phyloP scores from a whole-genome alignment of 2,113 vertebrate species.

The Aegotheles bennettii region DNA sequence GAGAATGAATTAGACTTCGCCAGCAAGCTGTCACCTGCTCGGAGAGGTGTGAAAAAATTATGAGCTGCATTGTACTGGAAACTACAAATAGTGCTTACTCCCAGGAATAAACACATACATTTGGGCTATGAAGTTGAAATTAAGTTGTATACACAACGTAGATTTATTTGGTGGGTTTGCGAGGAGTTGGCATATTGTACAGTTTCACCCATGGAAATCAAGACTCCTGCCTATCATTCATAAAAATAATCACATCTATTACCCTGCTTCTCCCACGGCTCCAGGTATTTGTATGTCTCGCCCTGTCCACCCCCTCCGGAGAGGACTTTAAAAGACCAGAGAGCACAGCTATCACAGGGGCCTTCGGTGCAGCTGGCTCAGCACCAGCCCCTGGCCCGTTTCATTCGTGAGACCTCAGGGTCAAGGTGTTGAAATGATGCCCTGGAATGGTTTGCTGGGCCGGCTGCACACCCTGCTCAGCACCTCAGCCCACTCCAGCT shows the following conservation, averaged over 20 bases:
- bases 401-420: fast-evolving
- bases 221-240: background rate
- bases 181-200: background rate
- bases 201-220: background rate
- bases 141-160: background rate
- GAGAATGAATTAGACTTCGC: slow-evolving; percentile 51
- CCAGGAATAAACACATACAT: slow-evolving; percentile 51
- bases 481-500: background rate
- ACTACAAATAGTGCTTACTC: slow-evolving; percentile 47
- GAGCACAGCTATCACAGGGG: background rate
- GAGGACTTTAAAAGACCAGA: background rate
- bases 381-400: background rate
- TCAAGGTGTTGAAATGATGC: background rate
- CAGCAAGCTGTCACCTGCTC: slow-evolving; percentile 73
- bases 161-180: slow-evolving; percentile 31
- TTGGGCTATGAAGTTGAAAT: slow-evolving; percentile 39
- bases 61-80: slow-evolving; percentile 67
- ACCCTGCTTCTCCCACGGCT: background rate
- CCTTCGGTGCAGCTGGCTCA: background rate
- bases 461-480: background rate
- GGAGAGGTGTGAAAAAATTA: slow-evolving; percentile 74
- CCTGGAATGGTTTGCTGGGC: background rate
- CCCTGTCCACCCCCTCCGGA: background rate
- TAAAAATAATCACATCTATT: background rate
- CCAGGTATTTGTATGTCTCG: background rate